Evolutionary conservation across 2,888 invertebrate genomes (phyloP).

Genomic region (Philhelius pedissequus): DNA sequence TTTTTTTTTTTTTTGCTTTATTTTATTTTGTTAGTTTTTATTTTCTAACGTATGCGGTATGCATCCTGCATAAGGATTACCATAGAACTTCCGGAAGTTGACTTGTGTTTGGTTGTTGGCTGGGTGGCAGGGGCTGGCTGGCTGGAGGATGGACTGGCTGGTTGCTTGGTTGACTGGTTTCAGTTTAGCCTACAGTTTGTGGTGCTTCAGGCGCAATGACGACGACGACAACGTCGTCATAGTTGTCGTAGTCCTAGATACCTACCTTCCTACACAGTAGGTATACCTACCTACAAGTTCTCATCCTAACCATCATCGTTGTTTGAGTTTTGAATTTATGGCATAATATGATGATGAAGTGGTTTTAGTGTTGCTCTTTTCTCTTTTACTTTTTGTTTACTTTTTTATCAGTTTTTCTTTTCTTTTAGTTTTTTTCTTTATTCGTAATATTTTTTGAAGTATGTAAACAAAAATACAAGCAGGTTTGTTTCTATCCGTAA

Average conservation of each 20-base stretch:
- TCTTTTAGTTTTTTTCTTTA: background rate
- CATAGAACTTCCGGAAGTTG: constrained; percentile 59
- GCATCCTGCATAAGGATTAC: constrained; percentile 37
- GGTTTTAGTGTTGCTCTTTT: constrained; percentile 53
- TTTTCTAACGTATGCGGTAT: constrained; percentile 23
- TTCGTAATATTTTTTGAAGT: background rate
- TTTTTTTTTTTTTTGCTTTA: background rate
- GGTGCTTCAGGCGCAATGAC: background rate
- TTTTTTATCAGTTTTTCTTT: background rate
- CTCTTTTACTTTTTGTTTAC: constrained; percentile 35
- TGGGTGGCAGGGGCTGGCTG: background rate
- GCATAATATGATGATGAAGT: constrained; percentile 65
- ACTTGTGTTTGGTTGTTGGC: constrained; percentile 35
- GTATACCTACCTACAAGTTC: background rate
- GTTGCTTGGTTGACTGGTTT: background rate
- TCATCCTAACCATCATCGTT: background rate
- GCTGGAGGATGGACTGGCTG: background rate
- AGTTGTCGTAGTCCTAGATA: background rate
- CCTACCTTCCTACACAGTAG: background rate
- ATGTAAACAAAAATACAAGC: background rate
- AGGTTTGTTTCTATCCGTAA: background rate
- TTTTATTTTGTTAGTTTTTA: constrained; percentile 18
- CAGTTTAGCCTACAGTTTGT: background rate
- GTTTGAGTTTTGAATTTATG: constrained; percentile 61
- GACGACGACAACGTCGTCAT: background rate